Conservation (phyloP, 2,113 vertebrate genomes). For the Rissa tridactyla region DNA sequence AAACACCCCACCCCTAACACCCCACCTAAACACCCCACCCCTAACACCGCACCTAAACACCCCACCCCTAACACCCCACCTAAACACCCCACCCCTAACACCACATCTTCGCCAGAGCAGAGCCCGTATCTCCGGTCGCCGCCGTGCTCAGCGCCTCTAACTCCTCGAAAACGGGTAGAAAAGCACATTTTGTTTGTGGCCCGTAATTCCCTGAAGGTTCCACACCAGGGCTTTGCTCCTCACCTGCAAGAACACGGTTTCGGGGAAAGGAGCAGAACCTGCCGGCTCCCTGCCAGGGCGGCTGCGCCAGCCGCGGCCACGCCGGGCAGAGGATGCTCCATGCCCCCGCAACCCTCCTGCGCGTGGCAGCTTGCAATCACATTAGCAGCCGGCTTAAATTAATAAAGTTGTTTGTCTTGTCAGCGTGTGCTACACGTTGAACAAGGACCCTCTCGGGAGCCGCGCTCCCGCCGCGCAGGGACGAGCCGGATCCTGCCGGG, state of each 20-base stretch:
- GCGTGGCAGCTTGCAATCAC: background rate
- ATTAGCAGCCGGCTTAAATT: conserved; percentile 55
- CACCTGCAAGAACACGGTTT: background rate
- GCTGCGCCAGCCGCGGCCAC: background rate
- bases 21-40: no score
- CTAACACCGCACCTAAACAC: no score
- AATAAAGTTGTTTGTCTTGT: conserved; percentile 70
- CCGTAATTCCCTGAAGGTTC: background rate
- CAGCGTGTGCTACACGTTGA: conserved; percentile 48
- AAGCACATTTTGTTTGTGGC: background rate
- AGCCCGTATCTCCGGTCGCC: background rate
- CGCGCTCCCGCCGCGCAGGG: background rate
- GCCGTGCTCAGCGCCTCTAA: background rate
- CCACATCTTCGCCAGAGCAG: background rate
- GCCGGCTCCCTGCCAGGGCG: background rate
- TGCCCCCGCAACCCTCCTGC: background rate
- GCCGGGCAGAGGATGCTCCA: background rate
- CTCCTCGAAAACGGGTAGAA: background rate
- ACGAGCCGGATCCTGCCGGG: background rate
- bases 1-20: no score
- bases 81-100: no score
- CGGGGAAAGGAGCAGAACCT: background rate
- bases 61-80: no score
- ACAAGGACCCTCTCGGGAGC: conserved; percentile 8
- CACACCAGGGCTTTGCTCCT: background rate